Conservation (phyloP, 2,797 vertebrate species). For the Falco novaeseelandiae region DNA sequence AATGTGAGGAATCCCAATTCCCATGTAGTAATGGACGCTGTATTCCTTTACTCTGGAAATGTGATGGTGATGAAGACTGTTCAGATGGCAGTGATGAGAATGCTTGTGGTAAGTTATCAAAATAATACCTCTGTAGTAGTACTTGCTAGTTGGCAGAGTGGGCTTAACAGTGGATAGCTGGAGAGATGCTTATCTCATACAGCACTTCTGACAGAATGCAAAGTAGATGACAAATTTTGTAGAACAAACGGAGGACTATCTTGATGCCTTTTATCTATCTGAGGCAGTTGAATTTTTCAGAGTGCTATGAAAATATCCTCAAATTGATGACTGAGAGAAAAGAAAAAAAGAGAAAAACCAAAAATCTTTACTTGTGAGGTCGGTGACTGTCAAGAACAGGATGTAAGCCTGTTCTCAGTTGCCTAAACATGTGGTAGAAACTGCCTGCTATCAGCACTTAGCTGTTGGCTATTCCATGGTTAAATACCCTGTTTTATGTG, state of each 20-base stretch:
- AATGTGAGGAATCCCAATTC: constrained; percentile 92
- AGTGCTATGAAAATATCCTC: background rate
- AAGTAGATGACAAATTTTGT: background rate
- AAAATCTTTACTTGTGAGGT: background rate
- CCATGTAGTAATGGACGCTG: constrained; percentile 95
- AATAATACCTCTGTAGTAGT: background rate
- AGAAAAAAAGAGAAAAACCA: background rate
- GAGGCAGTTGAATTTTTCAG: background rate
- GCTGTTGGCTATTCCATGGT: background rate
- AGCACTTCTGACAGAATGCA: background rate
- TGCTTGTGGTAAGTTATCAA: constrained; percentile 87
- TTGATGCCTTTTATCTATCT: background rate
- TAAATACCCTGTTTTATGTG: background rate
- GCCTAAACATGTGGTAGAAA: background rate
- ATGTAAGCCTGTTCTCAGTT: background rate
- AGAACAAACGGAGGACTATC: background rate
- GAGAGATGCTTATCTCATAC: background rate
- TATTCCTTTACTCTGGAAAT: constrained; percentile 93
- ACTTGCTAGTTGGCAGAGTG: background rate
- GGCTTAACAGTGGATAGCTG: background rate
- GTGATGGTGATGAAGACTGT: constrained; percentile 95
- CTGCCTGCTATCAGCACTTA: background rate
- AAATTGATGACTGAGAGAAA: background rate
- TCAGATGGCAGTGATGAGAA: constrained; percentile 91
- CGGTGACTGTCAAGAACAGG: background rate